Evolutionary conservation across 2,888 invertebrate genomes (phyloP), one percentile per base, ranked within the genome.

Genomic region (Pseudococcus longispinus): DNA sequence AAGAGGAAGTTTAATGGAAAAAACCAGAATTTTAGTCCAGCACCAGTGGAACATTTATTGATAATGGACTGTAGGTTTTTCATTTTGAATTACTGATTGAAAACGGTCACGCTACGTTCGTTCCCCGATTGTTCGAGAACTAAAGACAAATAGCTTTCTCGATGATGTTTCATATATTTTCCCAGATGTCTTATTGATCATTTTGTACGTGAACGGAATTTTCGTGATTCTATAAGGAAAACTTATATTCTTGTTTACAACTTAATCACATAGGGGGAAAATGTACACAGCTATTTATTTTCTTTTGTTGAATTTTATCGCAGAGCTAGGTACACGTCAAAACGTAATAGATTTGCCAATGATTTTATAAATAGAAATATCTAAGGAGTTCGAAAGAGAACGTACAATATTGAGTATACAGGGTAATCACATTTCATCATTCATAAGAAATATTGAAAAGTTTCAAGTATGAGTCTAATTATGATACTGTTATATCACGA

Each of bases 111-210:
- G 85, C 85, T 44, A 85, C 32, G 74, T 74, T 85, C 77, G 18
- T 85, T 74, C 46, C n/a, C 77, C 20, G 77, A 85, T 85, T 85
- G 85, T 85, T 85, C 85, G 85, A 85, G 46, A 77, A 77, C 85
- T 20, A 46, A 77, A 85, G 85, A 85, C 77, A 77, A 85, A 85
- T 77, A 74, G 85, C 85, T 77, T 85, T 85, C 46, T 85, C 85
- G 85, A 85, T 85, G 77, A 85, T 85, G 85, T 85, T 85, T 85
- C 85, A 77, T 85, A 85, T 85, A 85, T 85, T 85, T 77, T 85
- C 85, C 85, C 85, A 85, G 77, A 85, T 85, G 85, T 77, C 85
- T 85, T 85, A 85, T 85, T 85, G 85, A 85, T 85, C 77, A 85
- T 85, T 77, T 85, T 18, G 77, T 85, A 85, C 85, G 85, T 85